Base-by-base conservation (phyloP, 2,888 invertebrate species). In the Ligdia adustata region DNA sequence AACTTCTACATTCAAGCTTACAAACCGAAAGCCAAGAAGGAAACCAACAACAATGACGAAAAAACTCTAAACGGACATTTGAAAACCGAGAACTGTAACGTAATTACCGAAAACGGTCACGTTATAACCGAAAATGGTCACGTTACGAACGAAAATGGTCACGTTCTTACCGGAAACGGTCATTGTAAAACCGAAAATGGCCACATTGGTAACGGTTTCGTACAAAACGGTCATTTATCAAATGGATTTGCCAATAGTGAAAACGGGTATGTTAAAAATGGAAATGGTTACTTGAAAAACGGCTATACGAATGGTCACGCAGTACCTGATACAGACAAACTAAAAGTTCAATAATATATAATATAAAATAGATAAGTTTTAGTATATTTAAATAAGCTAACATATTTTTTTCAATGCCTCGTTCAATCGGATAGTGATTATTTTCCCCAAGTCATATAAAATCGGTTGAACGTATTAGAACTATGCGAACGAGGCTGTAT, bases 1-100 rank as follows among this genome's bases (percentile, higher is more conserved):
- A 95, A 98, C 85, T 98, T 98, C 92, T 98, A 98, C 88, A 92
- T 94, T 60, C 94, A 94, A 75, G 94, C 96, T 13, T 98, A 98
- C 89, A 92, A 91, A 62, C 73, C 65, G 28, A 57, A 52, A 14
- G 22, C 7, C 18, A 18, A 18, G 22, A 57, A 62, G 1, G 63
- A 71, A 20, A 44, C 60, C 15, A 74, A 65, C 54, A 75, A 77
- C 49, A 79, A 80, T 38, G 54, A 60, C 33, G 28, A 28, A 3
- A 77, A 47, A 26, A 52, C 49, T 34, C 9, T 44, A 12, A 55
- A 55, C 28, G 52, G 46, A 2, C 56, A 38, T 31, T 9, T 35
- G 12, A 40, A 28, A 38, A 14, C 33, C 15, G 29, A 26, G 47
- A 45, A 49, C 27, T 29, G 53, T 2, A 57, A 67, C 18, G 12